These are phyloP conservation scores for Mamestra configurata DNA, from an alignment of 1,140 invertebrate genomes.

Conservation along the genomic window DNA sequence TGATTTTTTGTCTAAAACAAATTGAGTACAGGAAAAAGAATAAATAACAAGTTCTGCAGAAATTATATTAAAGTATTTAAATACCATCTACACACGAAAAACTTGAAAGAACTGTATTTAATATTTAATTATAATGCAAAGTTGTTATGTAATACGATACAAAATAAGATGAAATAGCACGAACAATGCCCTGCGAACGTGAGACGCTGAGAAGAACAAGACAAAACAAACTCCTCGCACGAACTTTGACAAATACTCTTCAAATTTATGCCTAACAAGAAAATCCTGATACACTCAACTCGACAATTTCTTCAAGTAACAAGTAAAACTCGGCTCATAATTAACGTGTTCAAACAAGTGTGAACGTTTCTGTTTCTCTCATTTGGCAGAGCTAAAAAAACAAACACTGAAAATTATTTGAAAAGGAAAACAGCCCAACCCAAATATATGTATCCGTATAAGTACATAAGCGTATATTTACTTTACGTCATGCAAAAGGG, in stretches of 20 bases:
- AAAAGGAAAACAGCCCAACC: slow-evolving; percentile 19
- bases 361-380: slow-evolving; percentile 10
- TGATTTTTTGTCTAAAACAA: too few relatives aligned
- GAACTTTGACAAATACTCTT: slow-evolving; percentile 22
- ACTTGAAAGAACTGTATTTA: too few relatives aligned
- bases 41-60: too few relatives aligned
- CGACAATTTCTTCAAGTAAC: slow-evolving; percentile 38
- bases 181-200: not conserved
- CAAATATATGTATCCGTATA: slow-evolving; percentile 14
- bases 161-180: not conserved
- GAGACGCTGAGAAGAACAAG: slow-evolving; percentile 1
- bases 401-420: slow-evolving; percentile 40
- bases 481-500: slow-evolving; percentile 26
- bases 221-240: slow-evolving; percentile 10
- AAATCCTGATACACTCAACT: slow-evolving; percentile 8
- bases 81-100: too few relatives aligned
- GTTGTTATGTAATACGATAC: not conserved
- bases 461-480: slow-evolving; percentile 31
- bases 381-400: slow-evolving; percentile 29
- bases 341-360: slow-evolving; percentile 49
- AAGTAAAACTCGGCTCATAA: slow-evolving; percentile 40
- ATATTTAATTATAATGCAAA: too few relatives aligned
- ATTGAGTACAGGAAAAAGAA: too few relatives aligned
- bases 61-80: too few relatives aligned
- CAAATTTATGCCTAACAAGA: slow-evolving; percentile 9